Base-by-base conservation (phyloP, 2,888 invertebrate genomes). In the Cerastis leucographa region DNA sequence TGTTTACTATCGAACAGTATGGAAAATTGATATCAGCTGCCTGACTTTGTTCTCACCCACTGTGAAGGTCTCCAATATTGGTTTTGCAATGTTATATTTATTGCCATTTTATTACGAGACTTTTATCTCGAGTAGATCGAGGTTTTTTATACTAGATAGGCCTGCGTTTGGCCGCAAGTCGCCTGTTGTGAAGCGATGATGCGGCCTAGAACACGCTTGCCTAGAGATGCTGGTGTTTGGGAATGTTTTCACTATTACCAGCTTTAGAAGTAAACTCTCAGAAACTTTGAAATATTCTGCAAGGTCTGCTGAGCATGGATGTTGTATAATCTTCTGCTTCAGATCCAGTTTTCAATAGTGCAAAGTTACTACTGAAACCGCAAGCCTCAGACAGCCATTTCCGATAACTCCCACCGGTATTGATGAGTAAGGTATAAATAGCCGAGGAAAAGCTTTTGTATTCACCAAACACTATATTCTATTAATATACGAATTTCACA, bases 1-100 rank as follows among this genome's bases (percentile, higher is more conserved):
- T 86, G 72, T 87, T 87, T 82, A 76, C 56, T 40, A 65, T 80
- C 40, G 75, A 69, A 59, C 64, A 29, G 70, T 69, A 77, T 84
- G 77, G 73, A 84, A 72, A 67, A 76, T 78, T 85, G 73, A 82
- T 85, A 84, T 75, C 84, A 75, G 64, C 66, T 19, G 49, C 73
- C 71, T 9, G 46, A 71, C 78, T 83, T 80, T 86, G 70, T 78
- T 74, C 80, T 72, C 71, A 54, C 59, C 51, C 59, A 61, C 59
- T 25, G n/a, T 19, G 25, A 62, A 78, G 81, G 82, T 54, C 76
- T 82, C 71, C 61, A 61, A 71, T 74, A 69, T 76, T 73, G 35
- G 29, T 12, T 83, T 62, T 49, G 49, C 29, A 42, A 56, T 70
- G 3, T 61, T 59, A 74, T 66, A 54, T 78, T 71, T 64, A 65